Evolutionary conservation across 2,113 vertebrate genomes (phyloP), one percentile per base, ranked within the genome.

Genomic region (Pimephales promelas): DNA sequence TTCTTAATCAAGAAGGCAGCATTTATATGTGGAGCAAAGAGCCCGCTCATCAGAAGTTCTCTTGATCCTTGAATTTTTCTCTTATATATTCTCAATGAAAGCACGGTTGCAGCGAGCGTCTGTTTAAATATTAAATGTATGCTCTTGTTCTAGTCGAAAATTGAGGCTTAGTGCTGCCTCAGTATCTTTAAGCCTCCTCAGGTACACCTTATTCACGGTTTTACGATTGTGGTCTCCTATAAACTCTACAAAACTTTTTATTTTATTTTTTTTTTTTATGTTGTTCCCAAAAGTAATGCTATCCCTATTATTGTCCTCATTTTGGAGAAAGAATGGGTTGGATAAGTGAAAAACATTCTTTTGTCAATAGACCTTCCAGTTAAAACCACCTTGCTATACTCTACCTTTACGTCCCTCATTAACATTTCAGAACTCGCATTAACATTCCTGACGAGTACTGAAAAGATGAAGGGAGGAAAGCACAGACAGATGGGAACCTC

Each of bases 201-300:
- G 24, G 61, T 43, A 79, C n/a, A 47, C 47, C 20, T 20, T 62
- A 28, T 62, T 20, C 77, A 40, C 31, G 36, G 36, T 40, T 79
- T 18, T 43, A 92, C 92, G 90, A 86, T 90, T 90, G 83, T 54
- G 80, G 85, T 83, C 84, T 86, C 90, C 89, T 89, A 87, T 40
- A 54, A 75, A 87, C 81, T 86, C 83, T 73, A 81, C 49, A 79
- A 83, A 85, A 83, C 88, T 89, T 72, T n/a, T n/a, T n/a, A n/a
- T n/a, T n/a, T n/a, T n/a, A n/a, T n/a, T n/a, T n/a, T n/a, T n/a
- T n/a, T n/a, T n/a, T 66, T 76, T 57, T 34, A 82, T 61, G 78
- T 66, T 24, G 24, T 84, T 91, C 88, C 84, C 83, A 45, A 28
- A 85, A 88, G 87, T 82, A 82, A 79, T 70, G 87, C 73, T 88